phyloP scores from a whole-genome alignment of 2,113 vertebrate genomes.

The Dipodomys merriami region DNA sequence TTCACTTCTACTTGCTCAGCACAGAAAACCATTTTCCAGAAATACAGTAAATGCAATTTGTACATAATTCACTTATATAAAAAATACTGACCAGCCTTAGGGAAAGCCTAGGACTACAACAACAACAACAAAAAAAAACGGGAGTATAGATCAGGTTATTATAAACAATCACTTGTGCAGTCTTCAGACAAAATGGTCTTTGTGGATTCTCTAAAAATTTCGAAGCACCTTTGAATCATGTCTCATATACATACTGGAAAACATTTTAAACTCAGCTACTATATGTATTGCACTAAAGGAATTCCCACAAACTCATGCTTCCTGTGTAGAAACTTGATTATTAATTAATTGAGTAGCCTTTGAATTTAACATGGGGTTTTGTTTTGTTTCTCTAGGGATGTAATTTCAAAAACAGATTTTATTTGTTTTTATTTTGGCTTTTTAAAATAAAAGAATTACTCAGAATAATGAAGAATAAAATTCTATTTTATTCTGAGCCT shows the following conservation, averaged over 20 bases:
- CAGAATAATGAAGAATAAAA: constrained; percentile 10
- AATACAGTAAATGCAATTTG: constrained; percentile 23
- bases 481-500: not conserved
- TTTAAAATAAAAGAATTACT: not conserved
- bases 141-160: not conserved
- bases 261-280: not conserved
- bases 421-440: not conserved
- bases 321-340: constrained; percentile 26
- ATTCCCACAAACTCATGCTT: not conserved
- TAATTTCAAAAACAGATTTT: constrained; percentile 6
- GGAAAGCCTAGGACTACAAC: not conserved
- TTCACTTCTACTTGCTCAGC: constrained; percentile 15
- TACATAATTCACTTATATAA: not conserved
- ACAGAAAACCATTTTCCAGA: not conserved
- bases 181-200: not conserved
- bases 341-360: constrained; percentile 31
- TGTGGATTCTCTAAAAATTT: constrained; percentile 11
- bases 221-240: not conserved
- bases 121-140: not conserved
- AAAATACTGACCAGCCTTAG: not conserved
- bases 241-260: not conserved
- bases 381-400: not conserved
- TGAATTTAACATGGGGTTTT: constrained; percentile 6
- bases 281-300: constrained; percentile 8
- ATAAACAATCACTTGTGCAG: constrained; percentile 4